Evolutionary conservation across 2,888 invertebrate species (phyloP).

Genomic region (Mystacides longicornis): DNA sequence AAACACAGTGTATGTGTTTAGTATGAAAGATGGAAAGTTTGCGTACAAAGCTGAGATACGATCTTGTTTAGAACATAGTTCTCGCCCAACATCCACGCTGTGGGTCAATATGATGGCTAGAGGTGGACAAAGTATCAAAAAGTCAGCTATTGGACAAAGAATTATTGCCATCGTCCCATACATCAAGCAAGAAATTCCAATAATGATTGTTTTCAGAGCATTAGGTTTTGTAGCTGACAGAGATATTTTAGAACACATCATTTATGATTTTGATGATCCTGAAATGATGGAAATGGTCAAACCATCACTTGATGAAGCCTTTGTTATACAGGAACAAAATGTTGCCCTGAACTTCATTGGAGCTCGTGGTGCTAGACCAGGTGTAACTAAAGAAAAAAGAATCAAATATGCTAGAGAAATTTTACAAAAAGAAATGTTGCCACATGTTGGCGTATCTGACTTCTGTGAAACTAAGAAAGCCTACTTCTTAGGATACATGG

Average conservation of each 20-base stretch:
- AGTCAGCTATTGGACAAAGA: conserved; percentile 96
- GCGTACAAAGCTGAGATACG: conserved; percentile 98
- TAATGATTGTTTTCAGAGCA: conserved; percentile 99
- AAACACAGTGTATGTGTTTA: conserved; percentile 99
- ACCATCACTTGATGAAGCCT: conserved; percentile 97
- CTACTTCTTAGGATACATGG: conserved; percentile 98
- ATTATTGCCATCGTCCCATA: conserved; percentile 98
- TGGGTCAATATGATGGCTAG: conserved; percentile 99
- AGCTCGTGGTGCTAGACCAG: conserved; percentile 92
- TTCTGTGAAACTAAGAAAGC: conserved; percentile 99
- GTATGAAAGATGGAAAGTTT: conserved; percentile 99
- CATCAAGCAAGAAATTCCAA: conserved; percentile 98
- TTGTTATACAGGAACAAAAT: conserved; percentile 98
- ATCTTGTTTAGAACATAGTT: conserved; percentile 62
- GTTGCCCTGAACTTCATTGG: conserved; percentile 99
- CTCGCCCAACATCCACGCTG: conserved; percentile 92
- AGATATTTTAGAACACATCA: conserved; percentile 98
- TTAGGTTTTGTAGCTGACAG: conserved; percentile 98
- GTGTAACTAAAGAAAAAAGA: conserved; percentile 97
- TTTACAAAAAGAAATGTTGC: conserved; percentile 98
- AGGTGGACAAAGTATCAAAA: conserved; percentile 97
- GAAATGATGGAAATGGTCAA: conserved; percentile 99
- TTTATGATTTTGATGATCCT: conserved; percentile 99
- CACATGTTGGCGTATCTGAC: conserved; percentile 98
- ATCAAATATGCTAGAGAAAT: conserved; percentile 99